phyloP scores from a whole-genome alignment of 2,888 invertebrate species.

The Meandrusa payeni region DNA sequence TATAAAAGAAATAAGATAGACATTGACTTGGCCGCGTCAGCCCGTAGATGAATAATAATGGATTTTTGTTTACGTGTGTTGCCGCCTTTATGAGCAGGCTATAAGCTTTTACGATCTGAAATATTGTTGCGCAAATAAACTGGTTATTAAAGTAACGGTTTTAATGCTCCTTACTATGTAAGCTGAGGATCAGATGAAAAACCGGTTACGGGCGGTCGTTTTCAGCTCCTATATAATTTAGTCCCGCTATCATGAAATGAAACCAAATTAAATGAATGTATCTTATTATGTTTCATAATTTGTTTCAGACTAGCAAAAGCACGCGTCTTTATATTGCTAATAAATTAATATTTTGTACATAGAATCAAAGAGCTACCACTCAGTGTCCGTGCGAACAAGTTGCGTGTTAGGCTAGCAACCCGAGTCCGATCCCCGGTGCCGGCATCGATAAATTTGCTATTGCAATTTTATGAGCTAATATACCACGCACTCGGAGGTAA shows the following conservation, averaged over 20 bases:
- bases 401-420: too few relatives aligned
- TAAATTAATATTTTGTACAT: too few relatives aligned
- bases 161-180: conserved; percentile 27
- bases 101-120: conserved; percentile 51
- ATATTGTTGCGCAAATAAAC: conserved; percentile 53
- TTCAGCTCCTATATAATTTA: conserved; percentile 11
- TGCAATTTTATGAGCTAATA: too few relatives aligned
- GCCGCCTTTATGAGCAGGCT: conserved; percentile 56
- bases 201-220: conserved; percentile 11
- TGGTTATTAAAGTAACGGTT: conserved; percentile 47
- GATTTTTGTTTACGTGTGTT: conserved; percentile 73
- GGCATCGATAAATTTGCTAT: too few relatives aligned
- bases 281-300: too few relatives aligned
- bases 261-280: too few relatives aligned
- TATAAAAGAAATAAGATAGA: conserved; percentile 81
- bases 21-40: conserved; percentile 77
- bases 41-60: conserved; percentile 77
- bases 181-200: conserved; percentile 13
- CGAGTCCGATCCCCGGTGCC: too few relatives aligned
- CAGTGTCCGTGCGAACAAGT: too few relatives aligned
- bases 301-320: too few relatives aligned
- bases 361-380: too few relatives aligned
- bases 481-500: too few relatives aligned
- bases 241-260: neutral
- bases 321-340: too few relatives aligned